Percentiles rank a stretch among this genome's conserved stretches.
These are phyloP conservation scores for Geothlypis trichas DNA, from an alignment of 2,113 vertebrate genomes.

Conservation along the genomic window DNA sequence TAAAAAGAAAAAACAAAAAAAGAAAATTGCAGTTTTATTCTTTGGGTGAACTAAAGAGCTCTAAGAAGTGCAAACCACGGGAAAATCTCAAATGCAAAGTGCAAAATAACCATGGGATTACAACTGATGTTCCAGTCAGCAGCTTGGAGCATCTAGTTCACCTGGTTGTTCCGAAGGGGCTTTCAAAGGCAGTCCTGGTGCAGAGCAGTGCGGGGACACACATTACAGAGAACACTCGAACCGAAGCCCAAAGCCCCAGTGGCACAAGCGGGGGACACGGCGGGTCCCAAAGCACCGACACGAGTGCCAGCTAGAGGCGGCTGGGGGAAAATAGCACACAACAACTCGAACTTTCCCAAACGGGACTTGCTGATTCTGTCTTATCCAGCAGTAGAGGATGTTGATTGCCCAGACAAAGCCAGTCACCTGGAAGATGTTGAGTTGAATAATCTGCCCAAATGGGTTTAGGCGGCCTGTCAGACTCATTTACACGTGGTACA, in stretches of 20 bases:
- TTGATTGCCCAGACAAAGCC: background rate
- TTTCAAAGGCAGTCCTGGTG: background rate
- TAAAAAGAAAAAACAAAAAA: background rate
- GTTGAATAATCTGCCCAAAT: background rate
- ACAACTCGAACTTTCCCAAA: background rate
- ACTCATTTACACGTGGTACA: background rate
- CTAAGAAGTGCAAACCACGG: background rate
- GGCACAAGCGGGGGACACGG: rapidly evolving
- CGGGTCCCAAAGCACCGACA: background rate
- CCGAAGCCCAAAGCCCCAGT: rapidly evolving
- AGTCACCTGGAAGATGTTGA: background rate
- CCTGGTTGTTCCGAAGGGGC: background rate
- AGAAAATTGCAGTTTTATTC: background rate
- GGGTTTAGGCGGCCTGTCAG: background rate
- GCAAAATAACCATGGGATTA: background rate
- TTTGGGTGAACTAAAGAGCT: background rate
- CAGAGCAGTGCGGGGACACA: too few species aligned
- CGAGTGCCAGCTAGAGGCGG: background rate
- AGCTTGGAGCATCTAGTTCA: background rate
- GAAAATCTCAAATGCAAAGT: background rate
- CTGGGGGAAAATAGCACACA: background rate
- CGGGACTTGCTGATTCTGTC: background rate
- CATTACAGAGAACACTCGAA: background rate
- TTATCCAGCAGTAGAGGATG: background rate
- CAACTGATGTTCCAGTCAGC: rapidly evolving